Conservation (phyloP, 2,113 vertebrate species). For the Prionailurus bengalensis region DNA sequence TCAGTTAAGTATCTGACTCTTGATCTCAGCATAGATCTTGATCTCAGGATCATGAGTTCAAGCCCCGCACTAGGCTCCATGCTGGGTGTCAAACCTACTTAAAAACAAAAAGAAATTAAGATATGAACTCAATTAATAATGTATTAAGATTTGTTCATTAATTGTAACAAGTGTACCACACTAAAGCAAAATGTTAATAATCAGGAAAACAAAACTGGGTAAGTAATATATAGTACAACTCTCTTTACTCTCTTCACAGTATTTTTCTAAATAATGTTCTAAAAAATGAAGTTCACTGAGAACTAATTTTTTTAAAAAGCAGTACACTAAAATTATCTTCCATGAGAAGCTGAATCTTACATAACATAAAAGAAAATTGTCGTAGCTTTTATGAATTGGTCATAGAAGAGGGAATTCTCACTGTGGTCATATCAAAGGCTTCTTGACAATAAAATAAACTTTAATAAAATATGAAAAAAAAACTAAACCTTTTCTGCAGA, state of each 20-base stretch:
- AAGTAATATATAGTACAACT: background rate
- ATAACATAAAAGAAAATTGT: background rate
- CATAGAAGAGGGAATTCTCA: background rate
- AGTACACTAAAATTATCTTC: background rate
- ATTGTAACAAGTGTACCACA: background rate
- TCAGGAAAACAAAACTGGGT: background rate
- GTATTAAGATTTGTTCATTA: background rate
- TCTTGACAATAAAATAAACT: background rate
- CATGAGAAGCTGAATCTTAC: background rate
- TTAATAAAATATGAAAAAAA: background rate
- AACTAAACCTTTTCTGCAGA: background rate
- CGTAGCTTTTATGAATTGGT: background rate
- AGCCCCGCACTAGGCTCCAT: too few relatives aligned
- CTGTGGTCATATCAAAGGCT: background rate
- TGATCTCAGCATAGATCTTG: too few relatives aligned
- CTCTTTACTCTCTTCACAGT: background rate
- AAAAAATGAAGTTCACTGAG: background rate
- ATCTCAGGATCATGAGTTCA: too few relatives aligned
- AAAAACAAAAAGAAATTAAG: background rate
- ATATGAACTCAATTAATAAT: background rate
- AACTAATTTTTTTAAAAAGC: background rate
- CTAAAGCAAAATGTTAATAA: background rate
- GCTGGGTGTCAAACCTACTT: too few relatives aligned
- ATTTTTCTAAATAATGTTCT: background rate
- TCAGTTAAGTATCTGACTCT: too few relatives aligned